These are phyloP conservation scores for Aepyceros melampus DNA, from an alignment of 2,113 vertebrate genomes.

Conservation along the genomic window DNA sequence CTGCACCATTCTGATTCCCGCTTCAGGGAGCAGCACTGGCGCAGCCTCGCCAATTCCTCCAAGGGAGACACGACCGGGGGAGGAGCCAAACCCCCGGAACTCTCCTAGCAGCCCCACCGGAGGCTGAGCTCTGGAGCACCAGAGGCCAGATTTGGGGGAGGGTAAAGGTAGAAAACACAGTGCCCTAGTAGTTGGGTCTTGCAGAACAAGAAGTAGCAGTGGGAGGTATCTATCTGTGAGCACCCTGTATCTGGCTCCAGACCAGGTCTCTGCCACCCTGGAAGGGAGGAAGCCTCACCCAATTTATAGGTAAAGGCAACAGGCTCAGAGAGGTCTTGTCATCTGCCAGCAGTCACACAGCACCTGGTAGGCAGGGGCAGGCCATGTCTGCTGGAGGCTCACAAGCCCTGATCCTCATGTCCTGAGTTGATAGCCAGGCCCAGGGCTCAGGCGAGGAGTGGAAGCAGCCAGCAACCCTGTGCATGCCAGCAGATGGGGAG, in stretches of 20 bases:
- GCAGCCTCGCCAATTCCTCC: background rate
- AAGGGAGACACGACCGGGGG: background rate
- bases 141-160: background rate
- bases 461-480: background rate
- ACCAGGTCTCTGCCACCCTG: background rate
- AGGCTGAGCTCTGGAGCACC: background rate
- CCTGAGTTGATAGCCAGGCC: background rate
- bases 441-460: background rate
- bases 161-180: background rate
- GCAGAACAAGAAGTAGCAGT: background rate
- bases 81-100: background rate
- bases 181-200: background rate
- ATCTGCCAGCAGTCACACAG: background rate
- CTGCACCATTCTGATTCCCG: background rate
- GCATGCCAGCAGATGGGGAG: background rate
- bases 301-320: background rate
- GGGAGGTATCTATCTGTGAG: background rate
- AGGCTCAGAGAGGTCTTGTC: background rate
- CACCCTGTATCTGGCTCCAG: background rate
- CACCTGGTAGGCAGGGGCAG: background rate
- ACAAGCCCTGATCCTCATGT: background rate
- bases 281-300: background rate
- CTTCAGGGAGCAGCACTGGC: background rate
- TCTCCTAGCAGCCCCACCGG: background rate
- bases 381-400: background rate